Conservation (phyloP, 2,888 invertebrate genomes). For the Drosophila histrio region DNA sequence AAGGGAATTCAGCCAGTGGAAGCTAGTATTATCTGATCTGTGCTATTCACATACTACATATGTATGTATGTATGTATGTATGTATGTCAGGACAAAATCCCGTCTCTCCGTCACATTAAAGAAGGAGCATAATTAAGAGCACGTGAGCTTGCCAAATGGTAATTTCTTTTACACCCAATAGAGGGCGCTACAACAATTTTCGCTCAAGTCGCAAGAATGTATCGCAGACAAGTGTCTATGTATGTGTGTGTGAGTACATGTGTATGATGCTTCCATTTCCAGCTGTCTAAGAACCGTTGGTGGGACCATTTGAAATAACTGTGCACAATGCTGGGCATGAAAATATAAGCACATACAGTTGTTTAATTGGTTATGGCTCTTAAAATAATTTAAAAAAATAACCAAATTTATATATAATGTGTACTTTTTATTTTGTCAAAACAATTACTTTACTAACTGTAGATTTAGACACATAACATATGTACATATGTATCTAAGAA, state of each 20-base stretch:
- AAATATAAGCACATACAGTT: conserved; percentile 4
- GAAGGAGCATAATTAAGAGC: conserved; percentile 12
- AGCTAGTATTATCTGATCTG: background rate
- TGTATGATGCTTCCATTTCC: conserved; percentile 47
- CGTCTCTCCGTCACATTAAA: background rate
- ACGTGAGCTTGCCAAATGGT: conserved; percentile 25
- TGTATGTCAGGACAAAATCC: background rate
- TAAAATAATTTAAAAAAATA: too few species aligned
- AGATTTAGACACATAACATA: too few species aligned
- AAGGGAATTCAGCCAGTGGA: background rate
- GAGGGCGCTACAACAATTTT: background rate
- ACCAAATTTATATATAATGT: too few species aligned
- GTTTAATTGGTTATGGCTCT: too few species aligned
- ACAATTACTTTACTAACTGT: background rate
- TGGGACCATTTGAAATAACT: conserved; percentile 53
- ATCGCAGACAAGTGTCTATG: background rate
- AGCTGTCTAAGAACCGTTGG: conserved; percentile 65
- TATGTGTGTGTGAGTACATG: background rate
- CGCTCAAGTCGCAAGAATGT: conserved; percentile 23
- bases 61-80: background rate
- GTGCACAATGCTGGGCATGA: conserved; percentile 15
- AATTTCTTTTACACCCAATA: conserved; percentile 15
- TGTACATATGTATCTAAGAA: background rate
- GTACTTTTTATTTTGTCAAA: too few species aligned
- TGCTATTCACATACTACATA: background rate